These are phyloP conservation scores for Neelides folsomi DNA, from an alignment of 2,888 invertebrate genomes.

Conservation along the genomic window DNA sequence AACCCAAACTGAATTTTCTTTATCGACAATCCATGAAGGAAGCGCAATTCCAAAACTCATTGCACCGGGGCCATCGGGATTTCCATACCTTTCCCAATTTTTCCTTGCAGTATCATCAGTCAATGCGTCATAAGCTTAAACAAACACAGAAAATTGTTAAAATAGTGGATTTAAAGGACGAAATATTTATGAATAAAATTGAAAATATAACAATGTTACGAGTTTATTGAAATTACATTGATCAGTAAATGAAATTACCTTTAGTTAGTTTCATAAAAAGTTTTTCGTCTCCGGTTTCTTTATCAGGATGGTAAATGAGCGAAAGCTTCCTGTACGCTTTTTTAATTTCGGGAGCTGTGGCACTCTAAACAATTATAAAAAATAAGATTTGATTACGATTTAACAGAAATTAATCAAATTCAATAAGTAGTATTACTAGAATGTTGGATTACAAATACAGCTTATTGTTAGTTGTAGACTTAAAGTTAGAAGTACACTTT, in stretches of 20 bases:
- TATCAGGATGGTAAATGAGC: conserved; percentile 90
- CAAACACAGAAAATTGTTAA: not conserved
- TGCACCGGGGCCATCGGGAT: conserved; percentile 98
- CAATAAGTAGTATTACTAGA: too few relatives aligned
- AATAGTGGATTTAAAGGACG: not conserved
- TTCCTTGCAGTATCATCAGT: conserved; percentile 93
- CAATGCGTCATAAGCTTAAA: conserved; percentile 56
- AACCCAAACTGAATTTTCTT: conserved; percentile 95
- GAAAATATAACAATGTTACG: not conserved
- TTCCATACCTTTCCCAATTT: conserved; percentile 99
- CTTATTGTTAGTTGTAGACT: too few relatives aligned
- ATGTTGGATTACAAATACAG: too few relatives aligned
- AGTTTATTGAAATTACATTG: not conserved
- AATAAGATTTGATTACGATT: conserved; percentile 2
- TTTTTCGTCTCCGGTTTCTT: conserved; percentile 91
- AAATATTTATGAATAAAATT: too few relatives aligned
- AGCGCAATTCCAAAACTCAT: conserved; percentile 99
- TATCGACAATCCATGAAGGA: conserved; percentile 99
- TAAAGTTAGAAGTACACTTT: too few relatives aligned
- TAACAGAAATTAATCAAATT: too few relatives aligned
- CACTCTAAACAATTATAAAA: conserved; percentile 45
- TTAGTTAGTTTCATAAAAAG: conserved; percentile 96
- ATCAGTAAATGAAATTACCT: conserved; percentile 44
- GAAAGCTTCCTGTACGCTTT: conserved; percentile 90
- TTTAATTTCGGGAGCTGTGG: conserved; percentile 79